Evolutionary conservation across 2,888 invertebrate genomes (phyloP).

Genomic region (Tetropium fuscum): DNA sequence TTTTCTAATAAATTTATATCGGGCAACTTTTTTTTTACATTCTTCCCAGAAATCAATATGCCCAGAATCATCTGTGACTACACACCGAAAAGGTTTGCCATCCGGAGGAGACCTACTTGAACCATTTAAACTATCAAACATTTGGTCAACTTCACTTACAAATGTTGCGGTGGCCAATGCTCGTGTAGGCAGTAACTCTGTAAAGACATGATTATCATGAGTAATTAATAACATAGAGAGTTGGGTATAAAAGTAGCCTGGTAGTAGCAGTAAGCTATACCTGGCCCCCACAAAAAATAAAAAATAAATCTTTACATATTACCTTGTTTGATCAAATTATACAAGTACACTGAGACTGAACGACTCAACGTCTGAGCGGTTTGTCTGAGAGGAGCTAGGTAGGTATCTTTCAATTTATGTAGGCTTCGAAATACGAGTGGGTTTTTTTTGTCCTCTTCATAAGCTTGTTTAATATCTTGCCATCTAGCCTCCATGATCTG

Average conservation of each 20-base stretch:
- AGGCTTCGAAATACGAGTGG: slow-evolving; percentile 7
- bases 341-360: slow-evolving; percentile 16
- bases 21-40: neutral
- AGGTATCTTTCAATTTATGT: slow-evolving; percentile 9
- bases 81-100: slow-evolving; percentile 13
- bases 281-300: too few species aligned
- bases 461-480: slow-evolving; percentile 1
- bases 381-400: neutral
- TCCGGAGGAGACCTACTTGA: neutral
- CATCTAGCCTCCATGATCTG: slow-evolving; percentile 12
- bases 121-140: slow-evolving; percentile 28
- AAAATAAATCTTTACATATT: too few species aligned
- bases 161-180: slow-evolving; percentile 27
- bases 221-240: too few species aligned
- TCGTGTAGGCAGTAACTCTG: slow-evolving; percentile 1
- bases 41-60: slow-evolving; percentile 13
- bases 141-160: slow-evolving; percentile 18
- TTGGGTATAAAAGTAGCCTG: too few species aligned
- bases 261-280: too few species aligned
- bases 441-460: slow-evolving; percentile 5
- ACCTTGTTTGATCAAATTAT: slow-evolving; percentile 3
- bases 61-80: slow-evolving; percentile 7
- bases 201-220: too few species aligned
- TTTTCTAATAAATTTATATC: slow-evolving; percentile 7
- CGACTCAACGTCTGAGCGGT: slow-evolving; percentile 21